Conservation (phyloP, 2,797 vertebrate genomes). For the Pseudomugil tenellus region DNA sequence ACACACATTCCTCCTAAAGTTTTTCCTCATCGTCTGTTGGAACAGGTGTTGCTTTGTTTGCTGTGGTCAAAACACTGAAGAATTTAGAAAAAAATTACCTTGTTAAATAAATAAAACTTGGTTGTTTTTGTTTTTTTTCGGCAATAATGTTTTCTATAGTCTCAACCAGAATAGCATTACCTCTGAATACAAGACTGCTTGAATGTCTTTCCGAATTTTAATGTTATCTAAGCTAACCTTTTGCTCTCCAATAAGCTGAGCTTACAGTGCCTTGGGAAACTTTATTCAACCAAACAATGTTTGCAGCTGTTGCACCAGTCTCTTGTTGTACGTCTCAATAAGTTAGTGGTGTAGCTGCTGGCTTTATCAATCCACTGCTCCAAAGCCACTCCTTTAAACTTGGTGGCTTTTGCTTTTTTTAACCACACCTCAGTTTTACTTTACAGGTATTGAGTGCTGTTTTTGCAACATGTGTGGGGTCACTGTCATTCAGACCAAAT, state of each 20-base stretch:
- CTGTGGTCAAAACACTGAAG: neutral
- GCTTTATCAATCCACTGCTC: neutral
- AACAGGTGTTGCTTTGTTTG: neutral
- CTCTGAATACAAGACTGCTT: neutral
- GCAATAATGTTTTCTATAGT: neutral
- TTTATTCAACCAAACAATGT: neutral
- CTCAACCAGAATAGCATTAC: neutral
- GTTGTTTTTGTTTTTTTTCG: neutral
- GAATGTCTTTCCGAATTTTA: neutral
- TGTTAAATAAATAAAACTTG: neutral
- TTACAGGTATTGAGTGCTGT: neutral
- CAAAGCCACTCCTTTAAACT: neutral
- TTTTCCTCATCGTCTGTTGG: neutral
- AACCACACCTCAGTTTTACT: neutral
- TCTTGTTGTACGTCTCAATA: neutral
- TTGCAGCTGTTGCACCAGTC: neutral
- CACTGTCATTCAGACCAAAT: neutral
- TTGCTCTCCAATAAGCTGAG: neutral
- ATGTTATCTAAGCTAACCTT: neutral
- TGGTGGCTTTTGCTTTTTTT: neutral
- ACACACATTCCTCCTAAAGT: conserved; percentile 3
- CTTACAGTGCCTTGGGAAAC: neutral
- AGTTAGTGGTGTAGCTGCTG: neutral
- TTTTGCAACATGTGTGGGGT: neutral
- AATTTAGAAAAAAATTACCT: neutral